These are phyloP conservation scores for Ennomos erosarius DNA, from an alignment of 2,888 invertebrate genomes.

Conservation along the genomic window DNA sequence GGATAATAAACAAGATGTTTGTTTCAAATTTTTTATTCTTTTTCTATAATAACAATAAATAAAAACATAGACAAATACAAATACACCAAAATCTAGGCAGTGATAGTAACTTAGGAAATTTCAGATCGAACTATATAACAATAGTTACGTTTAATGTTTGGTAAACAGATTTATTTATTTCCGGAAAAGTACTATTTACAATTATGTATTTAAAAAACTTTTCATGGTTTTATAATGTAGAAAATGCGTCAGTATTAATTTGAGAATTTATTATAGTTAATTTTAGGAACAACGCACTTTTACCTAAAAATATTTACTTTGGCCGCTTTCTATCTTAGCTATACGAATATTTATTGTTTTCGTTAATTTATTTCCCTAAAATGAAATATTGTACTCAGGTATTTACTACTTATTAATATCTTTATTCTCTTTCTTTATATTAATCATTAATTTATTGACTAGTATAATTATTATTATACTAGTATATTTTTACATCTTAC, in stretches of 20 bases:
- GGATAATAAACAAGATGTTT: too few species aligned
- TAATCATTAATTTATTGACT: neutral
- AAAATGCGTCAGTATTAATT: too few species aligned
- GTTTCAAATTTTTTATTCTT: conserved; percentile 11
- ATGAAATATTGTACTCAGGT: conserved; percentile 23
- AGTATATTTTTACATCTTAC: conserved; percentile 19
- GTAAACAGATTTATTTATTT: too few species aligned
- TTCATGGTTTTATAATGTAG: too few species aligned
- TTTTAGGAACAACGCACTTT: conserved; percentile 8
- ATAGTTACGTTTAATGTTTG: too few species aligned
- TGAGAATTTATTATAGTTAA: too few species aligned
- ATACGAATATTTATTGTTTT: conserved; percentile 9
- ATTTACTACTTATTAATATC: conserved; percentile 27
- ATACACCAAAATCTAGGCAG: conserved; percentile 43
- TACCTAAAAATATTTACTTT: conserved; percentile 20
- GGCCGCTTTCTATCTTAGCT: conserved; percentile 19
- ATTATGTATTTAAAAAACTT: too few species aligned
- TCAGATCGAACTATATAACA: conserved; percentile 11
- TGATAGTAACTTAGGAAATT: conserved; percentile 46
- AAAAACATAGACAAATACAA: conserved; percentile 6
- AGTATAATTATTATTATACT: conserved; percentile 3
- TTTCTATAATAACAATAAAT: too few species aligned
- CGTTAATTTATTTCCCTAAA: conserved; percentile 12
- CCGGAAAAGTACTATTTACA: too few species aligned
- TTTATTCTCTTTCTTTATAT: neutral